phyloP scores from a whole-genome alignment of 2,113 vertebrate species.

The Emberiza fucata region DNA sequence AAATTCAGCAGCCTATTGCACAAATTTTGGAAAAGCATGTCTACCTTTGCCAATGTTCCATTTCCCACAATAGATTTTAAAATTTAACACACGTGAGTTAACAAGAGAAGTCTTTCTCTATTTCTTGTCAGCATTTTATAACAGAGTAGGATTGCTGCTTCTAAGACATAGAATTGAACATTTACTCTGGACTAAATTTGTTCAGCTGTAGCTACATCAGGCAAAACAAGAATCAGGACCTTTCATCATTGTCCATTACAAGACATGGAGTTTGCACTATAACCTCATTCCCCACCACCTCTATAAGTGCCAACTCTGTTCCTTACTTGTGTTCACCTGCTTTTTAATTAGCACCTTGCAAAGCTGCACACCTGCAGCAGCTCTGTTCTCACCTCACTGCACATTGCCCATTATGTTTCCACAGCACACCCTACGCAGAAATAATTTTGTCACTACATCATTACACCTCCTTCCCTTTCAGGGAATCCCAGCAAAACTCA shows the following conservation, averaged over 20 bases:
- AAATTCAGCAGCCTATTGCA: neutral
- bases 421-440: neutral
- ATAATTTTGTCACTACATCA: neutral
- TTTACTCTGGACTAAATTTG: neutral
- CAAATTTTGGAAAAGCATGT: neutral
- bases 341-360: slow-evolving; percentile 1
- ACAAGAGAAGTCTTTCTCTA: neutral
- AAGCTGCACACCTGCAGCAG: neutral
- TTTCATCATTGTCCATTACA: neutral
- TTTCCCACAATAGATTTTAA: neutral
- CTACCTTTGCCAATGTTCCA: neutral
- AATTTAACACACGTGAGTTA: neutral
- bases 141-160: neutral
- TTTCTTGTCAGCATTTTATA: neutral
- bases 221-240: neutral
- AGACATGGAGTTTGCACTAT: neutral
- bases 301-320: neutral
- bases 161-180: neutral
- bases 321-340: neutral
- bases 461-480: neutral
- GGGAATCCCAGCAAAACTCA: neutral
- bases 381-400: neutral
- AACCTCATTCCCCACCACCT: neutral
- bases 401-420: neutral
- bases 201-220: neutral